Evolutionary conservation across 2,113 vertebrate genomes (phyloP).

Genomic region (Brachionichthys hirsutus): DNA sequence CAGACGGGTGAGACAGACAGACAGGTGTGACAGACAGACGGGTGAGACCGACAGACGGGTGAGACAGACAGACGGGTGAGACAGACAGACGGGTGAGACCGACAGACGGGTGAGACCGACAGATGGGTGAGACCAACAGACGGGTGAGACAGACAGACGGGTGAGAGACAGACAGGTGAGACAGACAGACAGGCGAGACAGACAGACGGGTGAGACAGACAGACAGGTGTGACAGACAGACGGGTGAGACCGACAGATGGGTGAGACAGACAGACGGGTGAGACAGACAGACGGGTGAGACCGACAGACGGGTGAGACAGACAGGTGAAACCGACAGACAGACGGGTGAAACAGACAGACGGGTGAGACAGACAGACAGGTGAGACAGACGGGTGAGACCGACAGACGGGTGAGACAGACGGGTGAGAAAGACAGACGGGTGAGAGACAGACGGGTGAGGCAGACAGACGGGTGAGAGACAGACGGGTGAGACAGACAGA

Average conservation of each 20-base stretch:
- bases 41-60: not conserved
- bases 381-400: conserved; percentile 57
- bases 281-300: too few relatives aligned
- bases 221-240: not conserved
- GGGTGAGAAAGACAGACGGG: not conserved
- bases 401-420: conserved; percentile 33
- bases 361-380: not conserved
- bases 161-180: too few relatives aligned
- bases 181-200: not conserved
- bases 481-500: not conserved
- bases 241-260: too few relatives aligned
- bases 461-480: not conserved
- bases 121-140: not conserved
- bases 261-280: too few relatives aligned
- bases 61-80: not conserved
- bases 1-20: conserved; percentile 58
- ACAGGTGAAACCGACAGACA: not conserved
- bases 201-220: not conserved
- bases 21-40: conserved; percentile 69
- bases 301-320: too few relatives aligned
- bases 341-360: not conserved
- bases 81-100: not conserved
- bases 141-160: not conserved
- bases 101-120: not conserved
- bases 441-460: conserved; percentile 52